Conservation (phyloP, 2,113 vertebrate species). For the Zosterops japonicus region DNA sequence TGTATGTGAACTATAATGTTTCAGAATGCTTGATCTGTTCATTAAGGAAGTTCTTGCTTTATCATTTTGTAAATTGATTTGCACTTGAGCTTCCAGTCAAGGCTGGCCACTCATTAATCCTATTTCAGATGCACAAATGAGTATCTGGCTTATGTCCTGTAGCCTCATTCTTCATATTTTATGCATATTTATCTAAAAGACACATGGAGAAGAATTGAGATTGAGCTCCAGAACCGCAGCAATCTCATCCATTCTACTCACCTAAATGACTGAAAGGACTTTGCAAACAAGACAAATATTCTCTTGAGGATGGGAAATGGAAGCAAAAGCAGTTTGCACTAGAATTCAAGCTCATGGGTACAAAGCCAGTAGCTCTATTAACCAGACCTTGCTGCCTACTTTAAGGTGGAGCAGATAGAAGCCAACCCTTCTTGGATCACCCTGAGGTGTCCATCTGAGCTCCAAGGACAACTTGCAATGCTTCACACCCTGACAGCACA, state of each 20-base stretch:
- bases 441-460: background rate
- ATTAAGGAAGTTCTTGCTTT: background rate
- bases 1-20: background rate
- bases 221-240: background rate
- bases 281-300: background rate
- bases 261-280: background rate
- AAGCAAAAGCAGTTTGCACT: background rate
- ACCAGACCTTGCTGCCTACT: background rate
- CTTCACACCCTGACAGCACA: background rate
- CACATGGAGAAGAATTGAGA: background rate
- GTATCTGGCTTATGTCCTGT: background rate
- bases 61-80: background rate
- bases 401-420: background rate
- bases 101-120: background rate
- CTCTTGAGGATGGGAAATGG: background rate
- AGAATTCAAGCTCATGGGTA: background rate
- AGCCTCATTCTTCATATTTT: background rate
- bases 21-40: background rate
- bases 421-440: background rate
- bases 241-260: background rate
- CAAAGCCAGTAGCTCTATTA: background rate
- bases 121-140: background rate
- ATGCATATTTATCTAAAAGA: background rate
- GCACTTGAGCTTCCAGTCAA: background rate
- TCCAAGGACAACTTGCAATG: background rate